Base-by-base conservation (phyloP, 2,888 invertebrate species). In the Phortica magna region DNA sequence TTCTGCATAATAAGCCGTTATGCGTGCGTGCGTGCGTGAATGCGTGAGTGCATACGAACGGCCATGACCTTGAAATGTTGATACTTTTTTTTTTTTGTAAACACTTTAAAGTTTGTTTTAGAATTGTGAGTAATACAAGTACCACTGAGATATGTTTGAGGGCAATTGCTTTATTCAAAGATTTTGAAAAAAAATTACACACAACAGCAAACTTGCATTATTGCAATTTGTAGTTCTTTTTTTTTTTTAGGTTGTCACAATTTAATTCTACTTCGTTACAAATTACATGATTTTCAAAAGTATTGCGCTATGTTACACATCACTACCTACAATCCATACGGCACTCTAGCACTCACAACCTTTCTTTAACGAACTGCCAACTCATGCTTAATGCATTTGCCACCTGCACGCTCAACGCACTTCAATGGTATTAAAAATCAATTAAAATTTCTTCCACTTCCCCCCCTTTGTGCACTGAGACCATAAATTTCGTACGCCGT, bases 1-100 rank as follows among this genome's bases (percentile, higher is more conserved):
- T 31, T 61, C 10, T 71, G 70, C 70, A 71, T 71, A 71, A 71
- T 71, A 71, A 71, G 53, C 70, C 70, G 70, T 71, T 71, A 71
- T 31, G 48, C 19, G 17, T 41, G n/a, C n/a, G n/a, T 31, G 48
- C 19, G 17, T 41, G n/a, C n/a, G n/a, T 41, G 41, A 65, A 41
- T 17, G 42, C 9, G 10, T 42, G 31, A 64, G 65, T 65, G 68
- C 17, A 68, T 68, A 19, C 7, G 3, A 19, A 68, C 39, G 70
- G 31, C 55, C 70, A 53, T 71, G 70, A 71, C 70, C 70, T 71
- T 71, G 70, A 53, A 71, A 71, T 53, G 31, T 9, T 14, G 14
- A 48, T 48, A 48, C 48, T 9, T 31, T 31, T 31, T 31, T 4
- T 31, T 31, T 31, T 4, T 31, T 14, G 43, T 7, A 43, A 10